These are phyloP conservation scores for Pheosia gnoma DNA, from an alignment of 2,888 invertebrate species.

Conservation along the genomic window DNA sequence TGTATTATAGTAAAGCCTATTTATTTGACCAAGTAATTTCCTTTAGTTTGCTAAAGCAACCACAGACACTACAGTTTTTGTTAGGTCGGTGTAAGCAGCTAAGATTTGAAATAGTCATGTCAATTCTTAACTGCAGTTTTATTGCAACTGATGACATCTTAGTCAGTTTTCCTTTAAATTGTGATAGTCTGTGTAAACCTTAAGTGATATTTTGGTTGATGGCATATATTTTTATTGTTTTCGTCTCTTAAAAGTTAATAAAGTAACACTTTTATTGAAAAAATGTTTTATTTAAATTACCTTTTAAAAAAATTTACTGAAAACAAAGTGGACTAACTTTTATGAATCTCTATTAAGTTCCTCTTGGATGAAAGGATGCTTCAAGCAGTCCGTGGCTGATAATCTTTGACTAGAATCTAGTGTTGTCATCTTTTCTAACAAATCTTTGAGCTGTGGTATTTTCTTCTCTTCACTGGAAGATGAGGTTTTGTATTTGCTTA, in stretches of 20 bases:
- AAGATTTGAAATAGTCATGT: conserved; percentile 31
- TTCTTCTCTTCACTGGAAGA: conserved; percentile 94
- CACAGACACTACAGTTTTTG: too few species aligned
- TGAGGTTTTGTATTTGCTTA: conserved; percentile 90
- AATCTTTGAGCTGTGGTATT: conserved; percentile 94
- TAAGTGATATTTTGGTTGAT: conserved; percentile 78
- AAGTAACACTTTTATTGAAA: conserved; percentile 65
- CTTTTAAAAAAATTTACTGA: conserved; percentile 23
- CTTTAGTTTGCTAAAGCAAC: conserved; percentile 9
- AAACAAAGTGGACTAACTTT: conserved; percentile 22
- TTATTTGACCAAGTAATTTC: conserved; percentile 14
- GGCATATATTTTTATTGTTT: conserved; percentile 77
- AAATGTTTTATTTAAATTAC: conserved; percentile 52
- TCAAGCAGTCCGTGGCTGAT: conserved; percentile 94
- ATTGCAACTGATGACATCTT: conserved; percentile 27
- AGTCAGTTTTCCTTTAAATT: conserved; percentile 70
- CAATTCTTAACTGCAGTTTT: conserved; percentile 37
- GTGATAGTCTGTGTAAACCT: conserved; percentile 71
- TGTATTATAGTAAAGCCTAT: conserved; percentile 19
- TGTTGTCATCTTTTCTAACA: conserved; percentile 95
- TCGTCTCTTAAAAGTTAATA: conserved; percentile 65
- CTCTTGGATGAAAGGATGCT: conserved; percentile 93
- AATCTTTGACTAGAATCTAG: conserved; percentile 95
- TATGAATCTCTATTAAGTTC: conserved; percentile 50
- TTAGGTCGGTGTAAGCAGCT: neutral